Base-by-base conservation (phyloP, 2,888 invertebrate genomes). In the Tinea trinotella region DNA sequence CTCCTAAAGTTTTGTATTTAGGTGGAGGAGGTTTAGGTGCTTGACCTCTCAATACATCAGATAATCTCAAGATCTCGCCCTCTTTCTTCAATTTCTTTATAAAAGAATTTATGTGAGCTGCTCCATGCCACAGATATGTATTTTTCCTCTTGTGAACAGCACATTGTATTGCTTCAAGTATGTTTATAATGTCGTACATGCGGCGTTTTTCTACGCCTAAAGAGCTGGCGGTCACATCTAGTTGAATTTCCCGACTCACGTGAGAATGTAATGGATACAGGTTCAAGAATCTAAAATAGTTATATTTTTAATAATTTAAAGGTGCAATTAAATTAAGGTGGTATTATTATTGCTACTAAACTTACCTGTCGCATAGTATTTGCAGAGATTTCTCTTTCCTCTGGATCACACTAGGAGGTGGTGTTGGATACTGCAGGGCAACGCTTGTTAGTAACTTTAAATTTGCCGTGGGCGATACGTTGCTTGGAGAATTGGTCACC, bases 121-220 rank as follows among this genome's bases (percentile, higher is more conserved):
- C 89, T 24, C 92, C 92, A 73, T 90, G 90, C 92, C 92, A 92
- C 1, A 87, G 71, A 66, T 92, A 92, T 58, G 88, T 89, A 70
- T 92, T 92, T 71, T 92, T 92, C 49, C 87, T 84, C 61, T 87
- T 87, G 63, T 89, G 89, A 30, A 89, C 88, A 56, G 91, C 90
- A 78, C 91, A 90, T 62, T 91, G 90, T 68, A 92, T 88, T 61
- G 91, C 91, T 71, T 92, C 91, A 57, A 92, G 71, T 54, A 92
- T 91, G 74, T 92, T 92, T 55, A 92, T 90, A 60, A 92, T 91
- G 67, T 92, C 92, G 74, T 92, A 92, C 73, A 92, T 90, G 63
- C 92, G 80, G 30, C 92, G 76, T 60, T 91, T 89, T 64, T 91
- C 91, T 5, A 91, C 91, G 49, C 88, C 88, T 57, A 91, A 68